A percentile compares a stretch with the other conserved stretches of the same genome.
phyloP scores from a whole-genome alignment of 2,797 vertebrate genomes.

The Alauda arvensis region DNA sequence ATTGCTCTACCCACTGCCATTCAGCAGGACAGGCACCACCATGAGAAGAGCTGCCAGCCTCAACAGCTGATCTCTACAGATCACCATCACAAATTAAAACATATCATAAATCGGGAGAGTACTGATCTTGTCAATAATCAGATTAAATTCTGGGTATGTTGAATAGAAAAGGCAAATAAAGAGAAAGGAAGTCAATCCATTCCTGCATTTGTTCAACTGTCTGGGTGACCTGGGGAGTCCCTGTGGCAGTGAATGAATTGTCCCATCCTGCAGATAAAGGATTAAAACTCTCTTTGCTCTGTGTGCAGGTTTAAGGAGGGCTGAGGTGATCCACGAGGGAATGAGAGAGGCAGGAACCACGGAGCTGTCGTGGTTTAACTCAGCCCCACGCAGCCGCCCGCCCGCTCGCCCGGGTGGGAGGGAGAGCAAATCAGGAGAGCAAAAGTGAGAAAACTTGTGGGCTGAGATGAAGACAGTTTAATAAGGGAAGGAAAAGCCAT shows the following conservation, averaged over 20 bases:
- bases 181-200: conserved; percentile 15
- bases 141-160: conserved; percentile 24
- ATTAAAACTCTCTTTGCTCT: conserved; percentile 24
- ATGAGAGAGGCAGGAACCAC: conserved; percentile 1
- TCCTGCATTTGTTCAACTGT: background rate
- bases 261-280: conserved; percentile 34
- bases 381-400: background rate
- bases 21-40: background rate
- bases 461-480: background rate
- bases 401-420: background rate
- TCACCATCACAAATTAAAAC: background rate
- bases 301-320: background rate
- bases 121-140: conserved; percentile 2
- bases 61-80: background rate
- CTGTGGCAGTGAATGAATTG: background rate
- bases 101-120: background rate
- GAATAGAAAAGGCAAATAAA: conserved; percentile 34
- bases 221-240: background rate
- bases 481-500: background rate
- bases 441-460: background rate
- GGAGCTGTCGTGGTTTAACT: background rate
- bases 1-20: background rate
- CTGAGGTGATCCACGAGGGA: conserved; percentile 5
- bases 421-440: background rate
- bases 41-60: background rate